Percentiles rank a stretch among this genome's conserved stretches.
Evolutionary conservation across 1,140 invertebrate species (phyloP).

Genomic region (Harpegnathos saltator): DNA sequence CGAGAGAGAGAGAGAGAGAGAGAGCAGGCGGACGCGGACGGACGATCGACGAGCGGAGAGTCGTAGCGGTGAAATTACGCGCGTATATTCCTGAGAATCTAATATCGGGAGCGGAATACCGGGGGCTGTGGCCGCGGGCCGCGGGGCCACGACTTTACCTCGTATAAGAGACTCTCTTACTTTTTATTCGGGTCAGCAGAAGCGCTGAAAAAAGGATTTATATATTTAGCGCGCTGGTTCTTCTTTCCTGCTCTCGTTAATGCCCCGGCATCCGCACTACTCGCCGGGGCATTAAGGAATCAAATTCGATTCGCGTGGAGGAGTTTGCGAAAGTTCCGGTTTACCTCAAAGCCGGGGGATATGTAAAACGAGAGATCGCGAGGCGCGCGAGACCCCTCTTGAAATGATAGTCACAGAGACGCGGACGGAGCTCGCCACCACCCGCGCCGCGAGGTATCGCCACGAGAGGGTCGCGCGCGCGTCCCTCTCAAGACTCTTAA

Average conservation of each 20-base stretch:
- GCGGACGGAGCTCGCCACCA: not conserved
- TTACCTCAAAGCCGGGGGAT: slow-evolving; percentile 60
- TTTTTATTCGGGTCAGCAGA: not conserved
- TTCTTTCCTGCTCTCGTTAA: not conserved
- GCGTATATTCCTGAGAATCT: slow-evolving; percentile 26
- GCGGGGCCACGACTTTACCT: not conserved
- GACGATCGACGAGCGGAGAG: slow-evolving; percentile 24
- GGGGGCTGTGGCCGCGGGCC: no score
- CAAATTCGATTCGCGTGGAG: slow-evolving; percentile 53
- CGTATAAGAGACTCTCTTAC: not conserved
- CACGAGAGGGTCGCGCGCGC: not conserved
- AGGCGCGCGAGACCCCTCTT: no score
- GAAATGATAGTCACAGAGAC: slow-evolving; percentile 34
- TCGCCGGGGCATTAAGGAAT: slow-evolving; percentile 26
- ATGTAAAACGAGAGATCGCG: slow-evolving; percentile 64
- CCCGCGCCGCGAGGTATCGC: no score
- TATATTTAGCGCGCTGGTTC: not conserved
- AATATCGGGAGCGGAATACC: slow-evolving; percentile 27
- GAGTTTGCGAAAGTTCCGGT: slow-evolving; percentile 67
- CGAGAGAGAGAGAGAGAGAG: not conserved
- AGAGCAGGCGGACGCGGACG: no score
- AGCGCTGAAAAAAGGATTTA: no score
- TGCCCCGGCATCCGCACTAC: not conserved
- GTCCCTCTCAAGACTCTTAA: slow-evolving; percentile 25
- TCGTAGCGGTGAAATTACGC: slow-evolving; percentile 32